Base-by-base conservation (phyloP, 2,797 vertebrate species). In the Lacerta viridis region DNA sequence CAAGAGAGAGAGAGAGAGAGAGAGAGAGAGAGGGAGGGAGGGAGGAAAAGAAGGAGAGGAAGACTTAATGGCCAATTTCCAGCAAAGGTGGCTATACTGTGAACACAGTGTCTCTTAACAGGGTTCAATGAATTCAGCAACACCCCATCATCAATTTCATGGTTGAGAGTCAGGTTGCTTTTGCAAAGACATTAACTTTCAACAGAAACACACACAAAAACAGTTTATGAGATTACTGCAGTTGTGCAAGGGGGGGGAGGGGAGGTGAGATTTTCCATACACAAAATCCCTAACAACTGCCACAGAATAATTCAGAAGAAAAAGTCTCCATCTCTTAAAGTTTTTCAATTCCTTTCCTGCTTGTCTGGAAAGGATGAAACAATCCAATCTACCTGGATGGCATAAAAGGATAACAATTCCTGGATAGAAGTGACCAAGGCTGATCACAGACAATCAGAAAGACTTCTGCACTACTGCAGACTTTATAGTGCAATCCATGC, bases 151-250 rank as follows among this genome's bases (percentile, higher is more conserved):
- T 8, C 74, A 72, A 27, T 61, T 72, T 74, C 50, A 39, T 39
- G 10, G 68, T 79, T 84, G 69, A 64, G n/a, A 68, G 23, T 20
- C n/a, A 77, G n/a, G 69, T 80, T 41, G 3, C 39, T 69, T 79
- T 81, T 36, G 33, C 77, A 88, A 86, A 86, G 3, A 87, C 61
- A 66, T 74, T 83, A 33, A 72, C 80, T 25, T 84, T 61, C n/a
- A 59, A 76, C 20, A 76, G 33, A 87, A 83, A 20, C 69, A 50
- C 46, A 50, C 50, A 50, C 50, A 81, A 86, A 89, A 11, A 50
- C 0, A 17, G 41, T 90, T 82, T 36, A 33, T 64, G 80, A 68
- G 15, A 0, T 0, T 23, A n/a, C 6, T 33, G 27, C 25, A 46
- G 72, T 3, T 64, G 39, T 43, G 66, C 69, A 59, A 6, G 7